phyloP scores from a whole-genome alignment of 92 coral and sea anemone species.

The Isaurus tuberculatus region DNA sequence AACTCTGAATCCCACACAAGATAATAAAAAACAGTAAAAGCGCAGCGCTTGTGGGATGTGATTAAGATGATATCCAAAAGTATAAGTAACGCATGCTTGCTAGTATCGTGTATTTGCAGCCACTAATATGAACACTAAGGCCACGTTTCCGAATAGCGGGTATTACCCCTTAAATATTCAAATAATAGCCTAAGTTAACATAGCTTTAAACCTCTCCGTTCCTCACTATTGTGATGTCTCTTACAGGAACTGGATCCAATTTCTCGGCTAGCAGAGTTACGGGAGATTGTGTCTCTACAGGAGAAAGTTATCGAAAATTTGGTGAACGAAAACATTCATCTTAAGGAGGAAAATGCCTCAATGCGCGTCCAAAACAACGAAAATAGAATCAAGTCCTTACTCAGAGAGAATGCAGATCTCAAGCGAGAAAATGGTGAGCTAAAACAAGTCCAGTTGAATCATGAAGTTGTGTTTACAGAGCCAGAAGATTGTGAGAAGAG shows the following conservation, averaged over 20 bases:
- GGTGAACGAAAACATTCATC: conserved; percentile 15
- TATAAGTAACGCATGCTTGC: too few species aligned
- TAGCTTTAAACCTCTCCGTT: too few species aligned
- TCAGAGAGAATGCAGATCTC: conserved; percentile 19
- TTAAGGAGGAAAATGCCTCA: conserved; percentile 41
- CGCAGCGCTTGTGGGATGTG: too few species aligned
- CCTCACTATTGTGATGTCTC: too few species aligned
- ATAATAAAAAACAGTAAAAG: too few species aligned
- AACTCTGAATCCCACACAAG: too few species aligned
- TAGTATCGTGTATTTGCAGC: too few species aligned
- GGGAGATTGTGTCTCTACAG: conserved; percentile 24
- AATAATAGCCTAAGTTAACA: too few species aligned
- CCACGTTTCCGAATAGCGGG: too few species aligned
- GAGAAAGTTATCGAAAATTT: conserved; percentile 37
- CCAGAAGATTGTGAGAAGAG: neutral
- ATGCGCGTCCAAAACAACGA: conserved; percentile 23
- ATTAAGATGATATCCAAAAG: too few species aligned
- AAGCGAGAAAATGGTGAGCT: conserved; percentile 25
- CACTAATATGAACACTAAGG: too few species aligned
- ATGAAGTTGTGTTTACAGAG: conserved; percentile 19
- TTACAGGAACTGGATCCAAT: conserved; percentile 35
- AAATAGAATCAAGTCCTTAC: conserved; percentile 22
- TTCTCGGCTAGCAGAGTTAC: conserved; percentile 23
- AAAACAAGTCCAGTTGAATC: conserved; percentile 7
- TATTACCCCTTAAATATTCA: too few species aligned